Evolutionary conservation across 2,797 vertebrate genomes (phyloP), one percentile per base, ranked within the genome.

Genomic region (Onychomys arenicola): DNA sequence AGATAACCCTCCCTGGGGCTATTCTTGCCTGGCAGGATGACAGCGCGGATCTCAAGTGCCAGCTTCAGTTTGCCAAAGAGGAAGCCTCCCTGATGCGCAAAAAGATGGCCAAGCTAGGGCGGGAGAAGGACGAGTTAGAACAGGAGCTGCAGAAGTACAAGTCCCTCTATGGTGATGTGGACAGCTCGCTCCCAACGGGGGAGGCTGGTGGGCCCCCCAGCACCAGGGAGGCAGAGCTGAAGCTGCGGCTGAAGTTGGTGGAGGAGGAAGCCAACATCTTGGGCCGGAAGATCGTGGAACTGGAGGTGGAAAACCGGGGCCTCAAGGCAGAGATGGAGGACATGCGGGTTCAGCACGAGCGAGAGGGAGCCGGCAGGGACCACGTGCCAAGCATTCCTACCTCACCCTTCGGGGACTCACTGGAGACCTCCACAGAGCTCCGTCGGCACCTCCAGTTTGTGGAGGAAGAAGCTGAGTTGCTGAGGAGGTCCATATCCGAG

Each of bases 191-290:
- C 37, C 99, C 99, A 7, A 98, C 99, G 0, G 98, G 99, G 0
- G 99, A 99, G 89, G 99, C 99, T 0, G 99, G 99, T 0, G 97
- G 99, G 99, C 99, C 99, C 0, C 99, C 99, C 94, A 99, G 99
- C 97, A 99, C 99, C 4, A 98, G 99, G 43, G 99, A 99, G 95
- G 99, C 99, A 0, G 99, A 99, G 98, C 98, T 99, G 34, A 99
- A 99, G 6, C 97, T 99, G 69, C 99, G 99, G 6, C 99, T 99
- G 91, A 99, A 99, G 98, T 97, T 99, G 97, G 99, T 99, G 78
- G 99, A 99, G 96, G 99, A 99, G 95, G 99, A 99, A 97, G 99
- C 99, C 19, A 99, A 99, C 98, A 99, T 99, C 97, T 97, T 99
- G 91, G 99, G 99, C 55, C 98, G 99, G 9, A 99, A 99, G 98